Evolutionary conservation across 37 sponge, comb jelly and placozoan species (phyloP), one percentile per base, ranked within the genome.

Genomic region (Lycopodina hypogea): DNA sequence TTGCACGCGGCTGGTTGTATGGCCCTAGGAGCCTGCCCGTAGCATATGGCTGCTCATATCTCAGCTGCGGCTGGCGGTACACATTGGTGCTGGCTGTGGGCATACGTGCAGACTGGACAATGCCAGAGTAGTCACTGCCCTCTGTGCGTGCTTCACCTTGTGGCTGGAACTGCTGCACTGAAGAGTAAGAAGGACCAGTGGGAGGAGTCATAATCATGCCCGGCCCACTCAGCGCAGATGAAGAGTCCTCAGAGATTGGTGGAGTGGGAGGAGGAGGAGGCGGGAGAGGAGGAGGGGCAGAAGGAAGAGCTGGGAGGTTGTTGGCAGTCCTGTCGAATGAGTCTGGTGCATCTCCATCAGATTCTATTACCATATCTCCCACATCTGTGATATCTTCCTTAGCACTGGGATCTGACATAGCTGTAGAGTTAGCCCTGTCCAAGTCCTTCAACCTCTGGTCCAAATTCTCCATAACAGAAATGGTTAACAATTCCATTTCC

Each of bases 361-460:
- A 81, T 52, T 95, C 95, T 21, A 95, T 81, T 63, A 91, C 95
- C 95, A 95, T 95, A 69, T 95, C 95, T 21, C 88, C 95, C 24
- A 71, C 85, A 30, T 87, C 95, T 12, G 77, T 90, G 75, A 90
- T 83, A 72, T 90, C 95, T 15, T 80, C 84, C 76, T 87, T 68
- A 33, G 83, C 79, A 24, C 75, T 76, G 42, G 84, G 92, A 65
- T 91, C 92, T 36, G 92, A 83, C 39, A 87, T 87, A 7, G 92
- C 83, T 1, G 92, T 91, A 52, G 59, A 53, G 65, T 86, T 84
- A 32, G 92, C 92, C 38, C 87, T 63, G 26, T 86, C 83, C 51
- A 91, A 30, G 19, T 86, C 92, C 33, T 40, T 62, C 23, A 52
- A 26, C 14, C 83, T 66, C 39, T 39, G 83, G 2, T 78, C 69